Evolutionary conservation across 2,797 vertebrate species (phyloP).

Genomic region (Meriones psammophilus): DNA sequence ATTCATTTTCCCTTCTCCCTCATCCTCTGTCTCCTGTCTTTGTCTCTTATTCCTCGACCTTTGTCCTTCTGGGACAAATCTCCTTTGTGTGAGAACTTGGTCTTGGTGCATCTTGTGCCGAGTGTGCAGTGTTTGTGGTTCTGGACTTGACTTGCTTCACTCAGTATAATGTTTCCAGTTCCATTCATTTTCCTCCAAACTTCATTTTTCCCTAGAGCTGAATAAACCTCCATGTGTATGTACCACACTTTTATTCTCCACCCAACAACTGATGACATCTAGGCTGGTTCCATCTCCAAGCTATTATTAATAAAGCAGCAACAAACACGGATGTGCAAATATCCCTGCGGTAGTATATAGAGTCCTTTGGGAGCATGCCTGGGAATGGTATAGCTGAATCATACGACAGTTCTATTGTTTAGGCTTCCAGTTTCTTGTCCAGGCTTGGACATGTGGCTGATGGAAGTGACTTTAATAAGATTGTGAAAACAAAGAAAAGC

Average conservation of each 20-base stretch:
- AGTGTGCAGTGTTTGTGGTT: neutral
- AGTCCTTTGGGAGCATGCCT: neutral
- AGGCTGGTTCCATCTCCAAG: neutral
- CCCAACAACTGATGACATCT: neutral
- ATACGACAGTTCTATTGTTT: neutral
- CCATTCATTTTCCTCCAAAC: neutral
- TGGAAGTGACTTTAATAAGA: slow-evolving; percentile 19
- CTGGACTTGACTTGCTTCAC: neutral
- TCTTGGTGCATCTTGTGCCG: neutral
- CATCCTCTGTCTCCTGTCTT: neutral
- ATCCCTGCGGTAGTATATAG: neutral
- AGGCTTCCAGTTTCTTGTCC: neutral
- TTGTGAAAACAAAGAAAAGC: neutral
- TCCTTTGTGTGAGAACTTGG: neutral
- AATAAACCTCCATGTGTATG: neutral
- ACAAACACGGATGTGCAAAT: neutral
- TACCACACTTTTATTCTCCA: neutral
- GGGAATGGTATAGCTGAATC: neutral
- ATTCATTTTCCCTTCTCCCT: neutral
- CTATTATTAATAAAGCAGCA: neutral
- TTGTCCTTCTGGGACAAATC: neutral
- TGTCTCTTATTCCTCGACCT: neutral
- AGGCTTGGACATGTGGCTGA: neutral
- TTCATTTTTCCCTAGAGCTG: neutral
- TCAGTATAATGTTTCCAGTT: neutral